Evolutionary conservation across 2,797 vertebrate species (phyloP), one percentile per base, ranked within the genome.

Genomic region (Coreius guichenoti): DNA sequence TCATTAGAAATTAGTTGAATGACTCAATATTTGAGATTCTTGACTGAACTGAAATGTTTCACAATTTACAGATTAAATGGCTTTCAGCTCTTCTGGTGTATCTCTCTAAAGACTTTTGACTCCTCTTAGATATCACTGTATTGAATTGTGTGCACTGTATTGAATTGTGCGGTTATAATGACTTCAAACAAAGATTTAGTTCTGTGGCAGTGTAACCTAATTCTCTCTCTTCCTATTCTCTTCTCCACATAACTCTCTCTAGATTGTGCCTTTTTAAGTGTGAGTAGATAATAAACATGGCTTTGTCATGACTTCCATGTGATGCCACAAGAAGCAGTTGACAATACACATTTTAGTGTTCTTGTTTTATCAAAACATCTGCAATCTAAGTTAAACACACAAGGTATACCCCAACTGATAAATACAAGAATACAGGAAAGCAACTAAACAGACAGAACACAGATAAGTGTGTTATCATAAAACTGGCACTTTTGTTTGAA

Each of bases 201-300:
- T 90, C 87, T 58, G 21, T 76, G n/a, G 61, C 31, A 56, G 51
- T 29, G 19, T 70, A 61, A 78, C 83, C 83, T 45, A 77, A 58
- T 86, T 83, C 78, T 72, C 80, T 68, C 79, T 47, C 76, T 87
- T 82, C 56, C 56, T 56, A 33, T 84, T 81, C 78, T 80, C 29
- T 73, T 23, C 72, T 73, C 67, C 21, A 43, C 33, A 75, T 61
- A 67, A 85, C 92, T 90, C 92, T 90, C 36, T 86, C 75, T 49
- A 13, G 74, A 76, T 89, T 91, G 83, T 83, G 86, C 89, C 88
- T 87, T 88, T 89, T 91, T 91, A 89, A 16, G 90, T 11, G 54
- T 5, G 21, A 58, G 33, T 43, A 29, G 33, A 63, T 65, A 21
- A 43, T 65, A 47, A 47, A 65, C 39, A 63, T 23, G 12, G 77